These are phyloP conservation scores for Spodoptera frugiperda DNA, from an alignment of 1,140 invertebrate species.

Conservation along the genomic window DNA sequence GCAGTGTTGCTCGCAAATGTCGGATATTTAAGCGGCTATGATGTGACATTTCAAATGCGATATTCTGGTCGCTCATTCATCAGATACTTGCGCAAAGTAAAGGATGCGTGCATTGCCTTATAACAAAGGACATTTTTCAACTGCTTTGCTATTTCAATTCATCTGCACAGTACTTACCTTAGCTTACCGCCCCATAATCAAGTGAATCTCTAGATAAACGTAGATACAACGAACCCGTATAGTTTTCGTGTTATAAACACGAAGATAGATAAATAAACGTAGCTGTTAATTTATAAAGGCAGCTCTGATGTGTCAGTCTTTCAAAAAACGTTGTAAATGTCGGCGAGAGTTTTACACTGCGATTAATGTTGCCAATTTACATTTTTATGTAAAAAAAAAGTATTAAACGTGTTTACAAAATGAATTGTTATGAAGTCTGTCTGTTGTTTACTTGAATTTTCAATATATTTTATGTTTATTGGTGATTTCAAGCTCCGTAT, in stretches of 20 bases:
- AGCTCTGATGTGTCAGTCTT: slow-evolving; percentile 45
- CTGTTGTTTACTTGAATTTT: too few relatives aligned
- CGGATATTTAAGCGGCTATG: too few relatives aligned
- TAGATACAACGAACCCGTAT: slow-evolving; percentile 25
- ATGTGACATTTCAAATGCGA: too few relatives aligned
- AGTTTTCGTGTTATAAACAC: slow-evolving; percentile 28
- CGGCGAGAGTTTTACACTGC: slow-evolving; percentile 1
- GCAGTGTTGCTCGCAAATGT: too few relatives aligned
- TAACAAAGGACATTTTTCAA: background rate
- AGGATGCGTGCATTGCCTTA: too few relatives aligned
- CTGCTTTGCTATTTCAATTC: background rate
- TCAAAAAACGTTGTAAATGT: slow-evolving; percentile 38
- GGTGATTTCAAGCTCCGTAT: too few relatives aligned
- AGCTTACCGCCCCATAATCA: background rate
- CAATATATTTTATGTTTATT: too few relatives aligned
- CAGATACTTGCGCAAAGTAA: too few relatives aligned
- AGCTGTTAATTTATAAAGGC: slow-evolving; percentile 28
- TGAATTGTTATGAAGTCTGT: background rate
- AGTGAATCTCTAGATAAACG: slow-evolving; percentile 31
- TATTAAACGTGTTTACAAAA: background rate
- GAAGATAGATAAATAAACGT: background rate
- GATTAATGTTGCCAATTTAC: background rate
- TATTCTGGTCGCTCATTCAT: too few relatives aligned
- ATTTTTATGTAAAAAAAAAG: background rate
- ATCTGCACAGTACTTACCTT: slow-evolving; percentile 4